These are phyloP conservation scores for Myopa testacea DNA, from an alignment of 2,888 invertebrate genomes.

Conservation along the genomic window DNA sequence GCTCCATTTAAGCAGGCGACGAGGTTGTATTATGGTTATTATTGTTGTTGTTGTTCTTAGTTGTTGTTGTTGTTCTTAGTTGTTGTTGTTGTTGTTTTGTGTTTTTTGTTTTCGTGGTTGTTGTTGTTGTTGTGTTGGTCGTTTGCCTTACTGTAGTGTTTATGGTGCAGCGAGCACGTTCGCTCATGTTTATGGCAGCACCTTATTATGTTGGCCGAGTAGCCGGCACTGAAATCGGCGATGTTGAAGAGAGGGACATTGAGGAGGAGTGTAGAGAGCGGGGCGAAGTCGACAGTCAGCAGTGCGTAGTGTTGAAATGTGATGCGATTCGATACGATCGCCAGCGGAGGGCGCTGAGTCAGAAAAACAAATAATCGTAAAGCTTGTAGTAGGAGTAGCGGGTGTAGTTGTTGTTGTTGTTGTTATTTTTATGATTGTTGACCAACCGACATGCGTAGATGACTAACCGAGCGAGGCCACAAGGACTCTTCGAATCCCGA, in stretches of 20 bases:
- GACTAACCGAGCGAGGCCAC: too few species aligned
- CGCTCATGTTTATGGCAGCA: slow-evolving; percentile 18
- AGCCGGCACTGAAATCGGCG: not conserved
- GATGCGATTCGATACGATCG: not conserved
- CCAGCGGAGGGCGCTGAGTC: slow-evolving; percentile 1
- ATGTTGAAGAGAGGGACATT: too few species aligned
- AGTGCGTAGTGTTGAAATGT: not conserved
- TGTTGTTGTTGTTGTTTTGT: slow-evolving; percentile 23
- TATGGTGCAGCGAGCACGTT: slow-evolving; percentile 25
- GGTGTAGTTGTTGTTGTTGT: too few species aligned
- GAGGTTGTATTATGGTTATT: not conserved
- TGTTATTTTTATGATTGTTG: too few species aligned
- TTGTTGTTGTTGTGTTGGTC: slow-evolving; percentile 1
- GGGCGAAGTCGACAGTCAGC: not conserved
- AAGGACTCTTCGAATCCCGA: too few species aligned
- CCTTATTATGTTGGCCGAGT: slow-evolving; percentile 7
- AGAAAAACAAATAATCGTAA: slow-evolving; percentile 9
- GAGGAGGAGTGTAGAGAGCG: too few species aligned
- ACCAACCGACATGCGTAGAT: too few species aligned
- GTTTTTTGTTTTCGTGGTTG: slow-evolving; percentile 24
- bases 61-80: slow-evolving; percentile 38
- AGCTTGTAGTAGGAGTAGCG: not conserved
- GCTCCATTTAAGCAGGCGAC: not conserved
- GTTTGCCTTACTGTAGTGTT: slow-evolving; percentile 42
- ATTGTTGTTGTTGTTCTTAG: slow-evolving; percentile 33